phyloP scores from a whole-genome alignment of 2,888 invertebrate species.

The Hydrotaea cyrtoneurina region DNA sequence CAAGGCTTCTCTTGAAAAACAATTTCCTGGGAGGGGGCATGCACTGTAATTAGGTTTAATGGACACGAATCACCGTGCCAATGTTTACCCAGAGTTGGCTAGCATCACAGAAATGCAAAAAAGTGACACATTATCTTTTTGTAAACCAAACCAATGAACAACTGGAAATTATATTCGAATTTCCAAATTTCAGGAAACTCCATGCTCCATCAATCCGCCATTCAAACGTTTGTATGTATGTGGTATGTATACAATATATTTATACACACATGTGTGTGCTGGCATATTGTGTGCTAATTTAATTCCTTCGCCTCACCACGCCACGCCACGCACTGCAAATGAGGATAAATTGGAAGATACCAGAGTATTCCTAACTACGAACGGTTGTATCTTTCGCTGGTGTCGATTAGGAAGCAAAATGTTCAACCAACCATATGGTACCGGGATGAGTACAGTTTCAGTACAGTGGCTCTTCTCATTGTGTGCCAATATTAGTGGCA shows the following conservation, averaged over 20 bases:
- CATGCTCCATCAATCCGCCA: background rate
- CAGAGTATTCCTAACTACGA: background rate
- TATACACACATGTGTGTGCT: background rate
- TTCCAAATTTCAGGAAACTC: constrained; percentile 2
- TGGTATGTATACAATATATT: background rate
- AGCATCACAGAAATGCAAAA: background rate
- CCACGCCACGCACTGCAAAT: constrained; percentile 19
- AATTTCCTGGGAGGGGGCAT: too few species aligned
- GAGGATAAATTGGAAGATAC: constrained; percentile 6
- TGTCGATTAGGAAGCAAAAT: constrained; percentile 65
- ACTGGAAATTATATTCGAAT: background rate
- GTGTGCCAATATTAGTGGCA: constrained; percentile 11
- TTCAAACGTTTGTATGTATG: background rate
- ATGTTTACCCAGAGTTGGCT: too few species aligned
- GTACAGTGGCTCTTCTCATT: constrained; percentile 47
- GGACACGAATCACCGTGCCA: background rate
- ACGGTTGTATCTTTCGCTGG: constrained; percentile 34
- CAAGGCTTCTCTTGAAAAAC: too few species aligned
- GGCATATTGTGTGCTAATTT: constrained; percentile 64
- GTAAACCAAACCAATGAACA: constrained; percentile 9
- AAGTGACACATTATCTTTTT: constrained; percentile 5
- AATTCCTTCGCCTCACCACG: constrained; percentile 49
- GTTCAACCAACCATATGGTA: constrained; percentile 69
- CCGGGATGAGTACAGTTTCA: constrained; percentile 64
- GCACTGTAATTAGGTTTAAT: too few species aligned